Base-by-base conservation (phyloP, 2,797 vertebrate genomes). In the Craterocephalus amniculus region DNA sequence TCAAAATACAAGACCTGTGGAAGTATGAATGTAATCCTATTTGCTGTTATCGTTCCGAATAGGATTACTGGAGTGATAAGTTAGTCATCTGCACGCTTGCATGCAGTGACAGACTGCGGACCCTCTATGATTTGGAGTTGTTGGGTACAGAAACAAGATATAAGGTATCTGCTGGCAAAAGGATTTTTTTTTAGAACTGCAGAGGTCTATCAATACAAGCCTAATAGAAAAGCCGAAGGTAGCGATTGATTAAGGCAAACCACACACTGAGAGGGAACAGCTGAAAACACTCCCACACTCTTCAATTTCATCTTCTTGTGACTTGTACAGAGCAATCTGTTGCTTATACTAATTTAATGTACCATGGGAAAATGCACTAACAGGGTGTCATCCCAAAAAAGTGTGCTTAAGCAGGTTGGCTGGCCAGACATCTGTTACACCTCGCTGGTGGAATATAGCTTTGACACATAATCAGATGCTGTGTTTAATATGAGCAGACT, bases 361-460 rank as follows among this genome's bases (percentile, higher is more conserved):
- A 79, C 64, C 79, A 27, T 48, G 80, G 83, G 84, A 90, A 69
- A 45, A 54, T 66, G 49, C 61, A 72, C 70, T 88, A 83, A 89
- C 81, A 64, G 78, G 63, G 67, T 89, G 88, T 79, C 78, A 82
- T 77, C 88, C 74, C 74, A 84, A 87, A 88, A 29, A 87, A 70
- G 76, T 86, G 76, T 82, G 88, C 90, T 91, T 85, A 89, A 88
- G 81, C 84, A 82, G 87, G 86, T 69, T 63, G 83, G 67, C 83
- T 85, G 84, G 87, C 88, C 88, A 85, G 83, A 87, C 88, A 90
- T 89, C 87, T 91, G 90, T 89, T 89, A 83, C 76, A 80, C 77
- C 85, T 87, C 74, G 40, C 80, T 78, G 79, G 79, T 85, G 84
- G 81, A 90, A 86, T 79, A 68, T 60, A 88, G 88, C 83, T 71